Evolutionary conservation across 2,797 vertebrate genomes (phyloP).

Genomic region (Darevskia nairensis): DNA sequence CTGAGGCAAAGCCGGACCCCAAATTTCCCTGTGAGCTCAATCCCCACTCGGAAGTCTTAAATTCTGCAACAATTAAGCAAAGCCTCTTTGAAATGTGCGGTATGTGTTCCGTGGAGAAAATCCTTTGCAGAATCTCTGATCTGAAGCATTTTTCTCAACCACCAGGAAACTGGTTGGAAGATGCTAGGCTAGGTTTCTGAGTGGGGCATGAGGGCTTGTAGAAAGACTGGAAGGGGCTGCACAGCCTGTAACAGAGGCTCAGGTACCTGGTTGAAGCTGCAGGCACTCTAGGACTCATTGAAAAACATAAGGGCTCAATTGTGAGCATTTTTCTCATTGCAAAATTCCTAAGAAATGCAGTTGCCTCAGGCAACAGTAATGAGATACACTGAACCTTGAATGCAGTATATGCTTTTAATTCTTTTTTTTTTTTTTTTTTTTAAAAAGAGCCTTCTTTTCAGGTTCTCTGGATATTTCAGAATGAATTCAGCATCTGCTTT

Average conservation of each 20-base stretch:
- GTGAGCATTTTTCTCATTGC: not conserved
- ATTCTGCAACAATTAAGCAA: constrained; percentile 51
- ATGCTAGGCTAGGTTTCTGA: not conserved
- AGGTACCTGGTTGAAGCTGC: not conserved
- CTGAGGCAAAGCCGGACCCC: constrained; percentile 23
- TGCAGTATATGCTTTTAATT: not conserved
- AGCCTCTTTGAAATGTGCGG: constrained; percentile 34
- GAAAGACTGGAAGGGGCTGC: not conserved
- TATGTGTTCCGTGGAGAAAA: constrained; percentile 44
- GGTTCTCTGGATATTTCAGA: constrained; percentile 23
- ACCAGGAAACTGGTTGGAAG: not conserved
- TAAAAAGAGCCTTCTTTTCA: not conserved
- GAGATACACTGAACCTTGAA: not conserved
- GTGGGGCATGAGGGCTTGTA: not conserved
- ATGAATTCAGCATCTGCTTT: not conserved
- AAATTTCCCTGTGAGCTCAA: constrained; percentile 34
- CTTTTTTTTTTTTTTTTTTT: not conserved
- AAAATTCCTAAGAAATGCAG: constrained; percentile 9
- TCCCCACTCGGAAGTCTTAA: not conserved
- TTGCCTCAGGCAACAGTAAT: not conserved
- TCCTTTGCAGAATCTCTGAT: constrained; percentile 23
- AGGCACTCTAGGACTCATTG: not conserved
- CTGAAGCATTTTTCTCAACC: not conserved
- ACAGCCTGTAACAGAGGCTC: not conserved
- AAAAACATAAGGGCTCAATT: not conserved